Base-by-base conservation (phyloP, 37 sponge, comb jelly and placozoan genomes). In the Beroe ovata region DNA sequence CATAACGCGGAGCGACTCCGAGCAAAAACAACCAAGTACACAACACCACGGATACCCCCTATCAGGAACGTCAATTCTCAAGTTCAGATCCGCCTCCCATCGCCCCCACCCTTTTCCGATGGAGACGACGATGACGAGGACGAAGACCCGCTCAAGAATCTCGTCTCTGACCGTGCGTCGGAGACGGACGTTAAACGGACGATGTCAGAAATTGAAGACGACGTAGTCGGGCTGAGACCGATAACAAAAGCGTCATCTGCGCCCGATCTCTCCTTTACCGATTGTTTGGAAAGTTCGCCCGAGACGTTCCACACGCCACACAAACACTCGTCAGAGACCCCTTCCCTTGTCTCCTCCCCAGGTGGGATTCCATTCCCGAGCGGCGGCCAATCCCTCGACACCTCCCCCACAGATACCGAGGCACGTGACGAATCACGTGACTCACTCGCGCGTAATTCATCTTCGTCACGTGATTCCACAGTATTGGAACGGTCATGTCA, bases 41-140 rank as follows among this genome's bases (percentile, higher is more conserved):
- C 54, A 42, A 77, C 84, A 1, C 84, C 84, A 0, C 0, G 14
- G 1, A 77, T 77, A 38, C 84, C 84, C 23, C 84, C 84, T 54
- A 77, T 77, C 20, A 1, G 54, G 28, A 77, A 39, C 47, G 42
- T 77, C 22, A 77, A 77, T 20, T 42, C 54, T 54, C 41, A 23
- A 23, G 84, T 39, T 3, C 29, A 25, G 63, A 25, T 26, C 29
- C 39, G 38, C 39, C 42, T 77, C 36, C 42, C 84, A 3, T 28
- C 84, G 1, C 38, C 18, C 47, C 54, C 84, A 22, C 23, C 54
- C 6, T 6, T 47, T 47, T 47, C 54, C 20, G 63, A 62, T 20
- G n/a, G n/a, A n/a, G 63, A 62, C 20, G 63, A 62, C 4, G 63
- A 62, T 20, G 63, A 62, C 4, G 63, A 62, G 4, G 20, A 25